phyloP scores from a whole-genome alignment of 1,140 invertebrate genomes.

The Semibalanus balanoides region DNA sequence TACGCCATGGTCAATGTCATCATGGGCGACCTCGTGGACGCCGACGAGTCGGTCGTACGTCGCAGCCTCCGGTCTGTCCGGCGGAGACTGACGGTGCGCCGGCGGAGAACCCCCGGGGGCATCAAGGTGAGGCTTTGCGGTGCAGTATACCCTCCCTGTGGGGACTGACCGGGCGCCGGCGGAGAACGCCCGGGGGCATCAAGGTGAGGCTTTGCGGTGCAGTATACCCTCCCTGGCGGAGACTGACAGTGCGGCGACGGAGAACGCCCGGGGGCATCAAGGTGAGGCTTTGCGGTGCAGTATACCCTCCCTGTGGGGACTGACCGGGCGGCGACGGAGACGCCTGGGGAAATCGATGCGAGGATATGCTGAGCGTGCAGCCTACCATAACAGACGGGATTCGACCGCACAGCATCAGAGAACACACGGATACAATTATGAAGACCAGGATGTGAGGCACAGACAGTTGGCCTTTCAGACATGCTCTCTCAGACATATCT shows the following conservation, averaged over 20 bases:
- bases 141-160: too few species aligned
- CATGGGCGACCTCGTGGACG: conserved; percentile 43
- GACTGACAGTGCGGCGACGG: background rate
- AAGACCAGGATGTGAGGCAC: too few species aligned
- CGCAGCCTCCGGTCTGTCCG: background rate
- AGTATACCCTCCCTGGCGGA: too few species aligned
- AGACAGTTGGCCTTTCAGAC: too few species aligned
- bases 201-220: background rate
- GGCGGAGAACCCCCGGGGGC: too few species aligned
- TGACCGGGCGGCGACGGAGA: background rate
- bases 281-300: background rate
- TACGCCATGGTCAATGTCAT: conserved; percentile 84
- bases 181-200: background rate
- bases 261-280: background rate
- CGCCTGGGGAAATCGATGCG: background rate
- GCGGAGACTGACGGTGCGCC: background rate
- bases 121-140: background rate
- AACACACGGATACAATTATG: too few species aligned
- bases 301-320: too few species aligned
- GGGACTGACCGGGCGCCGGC: background rate
- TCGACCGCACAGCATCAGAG: background rate
- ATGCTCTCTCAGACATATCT: too few species aligned
- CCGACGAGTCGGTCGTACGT: conserved; percentile 7
- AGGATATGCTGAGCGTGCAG: too few species aligned
- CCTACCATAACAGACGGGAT: too few species aligned